Evolutionary conservation across 2,888 invertebrate species (phyloP), one percentile per base, ranked within the genome.

Genomic region (Athrips mouffetella): DNA sequence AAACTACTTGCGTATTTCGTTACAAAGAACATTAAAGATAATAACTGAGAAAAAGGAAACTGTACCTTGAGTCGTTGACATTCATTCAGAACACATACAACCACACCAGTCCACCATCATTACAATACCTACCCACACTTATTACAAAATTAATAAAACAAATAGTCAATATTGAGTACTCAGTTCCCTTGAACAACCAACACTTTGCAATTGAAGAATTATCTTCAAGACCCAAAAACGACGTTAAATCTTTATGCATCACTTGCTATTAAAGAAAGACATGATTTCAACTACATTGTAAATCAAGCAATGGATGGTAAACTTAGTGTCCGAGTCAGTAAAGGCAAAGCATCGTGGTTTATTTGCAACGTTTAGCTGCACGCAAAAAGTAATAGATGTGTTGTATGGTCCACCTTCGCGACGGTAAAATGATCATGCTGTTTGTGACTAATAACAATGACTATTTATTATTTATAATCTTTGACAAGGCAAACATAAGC

Each of bases 331-430:
- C n/a, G n/a, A n/a, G n/a, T n/a, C n/a, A n/a, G n/a, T 2, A 35
- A 2, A 37, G 21, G 18, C 20, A 37, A 11, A 18, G 10, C 10
- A n/a, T 21, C 16, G 33, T 20, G 10, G 37, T 65, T 66, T 70
- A 67, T 69, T 66, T 64, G 58, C 57, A 55, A 45, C 55, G 51
- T 58, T 69, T 70, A 66, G 51, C 57, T 56, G 66, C 77, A 78
- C 76, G 77, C 77, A 67, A 37, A 76, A 59, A 45, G 45, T 42
- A 50, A 54, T 59, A 53, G 51, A 58, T 60, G 60, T 63, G 57
- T 57, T 50, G 50, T 45, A 44, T 47, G 45, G 51, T 41, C 48
- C 40, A 44, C 37, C 49, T 45, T 23, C 20, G 45, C 31, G 10
- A n/a, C n/a, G n/a, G n/a, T n/a, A n/a, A 45, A 49, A 53, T 37